These are phyloP conservation scores for Carterocephalus palaemon DNA, from an alignment of 2,888 invertebrate species.

Conservation along the genomic window DNA sequence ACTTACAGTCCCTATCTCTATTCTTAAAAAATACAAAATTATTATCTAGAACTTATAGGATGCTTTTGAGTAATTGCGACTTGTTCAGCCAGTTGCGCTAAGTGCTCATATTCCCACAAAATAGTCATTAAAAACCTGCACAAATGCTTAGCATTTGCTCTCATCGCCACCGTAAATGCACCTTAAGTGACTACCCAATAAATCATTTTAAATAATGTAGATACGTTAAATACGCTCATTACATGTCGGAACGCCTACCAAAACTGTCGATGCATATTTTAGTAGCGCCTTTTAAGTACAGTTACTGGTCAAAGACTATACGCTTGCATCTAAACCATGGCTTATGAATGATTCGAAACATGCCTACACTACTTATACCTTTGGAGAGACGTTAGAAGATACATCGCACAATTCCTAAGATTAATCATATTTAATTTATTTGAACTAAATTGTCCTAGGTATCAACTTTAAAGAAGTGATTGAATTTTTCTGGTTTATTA, in stretches of 20 bases:
- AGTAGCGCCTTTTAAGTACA: slow-evolving; percentile 57
- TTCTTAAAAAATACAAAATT: too few relatives aligned
- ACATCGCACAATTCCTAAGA: too few relatives aligned
- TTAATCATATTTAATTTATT: too few relatives aligned
- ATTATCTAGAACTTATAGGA: too few relatives aligned
- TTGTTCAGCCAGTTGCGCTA: slow-evolving; percentile 6
- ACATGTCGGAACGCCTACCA: slow-evolving; percentile 61
- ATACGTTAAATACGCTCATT: slow-evolving; percentile 65
- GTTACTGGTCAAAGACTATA: slow-evolving; percentile 40
- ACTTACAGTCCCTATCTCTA: too few relatives aligned
- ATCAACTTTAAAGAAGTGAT: too few relatives aligned
- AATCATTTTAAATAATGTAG: slow-evolving; percentile 59
- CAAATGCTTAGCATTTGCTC: slow-evolving; percentile 23
- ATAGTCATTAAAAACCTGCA: slow-evolving; percentile 10
- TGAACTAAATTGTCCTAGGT: too few relatives aligned
- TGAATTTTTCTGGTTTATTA: too few relatives aligned
- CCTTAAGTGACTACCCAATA: slow-evolving; percentile 41
- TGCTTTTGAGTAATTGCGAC: neutral
- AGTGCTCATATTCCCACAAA: slow-evolving; percentile 15
- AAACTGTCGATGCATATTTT: slow-evolving; percentile 69
- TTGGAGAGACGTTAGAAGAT: too few relatives aligned
- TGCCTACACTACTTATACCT: too few relatives aligned
- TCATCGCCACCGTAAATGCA: slow-evolving; percentile 22
- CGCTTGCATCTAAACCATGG: neutral
- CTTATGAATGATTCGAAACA: too few relatives aligned